A percentile compares a stretch with the other conserved stretches of the same genome.
phyloP scores from a whole-genome alignment of 2,888 invertebrate genomes.

The Agrotis clavis region DNA sequence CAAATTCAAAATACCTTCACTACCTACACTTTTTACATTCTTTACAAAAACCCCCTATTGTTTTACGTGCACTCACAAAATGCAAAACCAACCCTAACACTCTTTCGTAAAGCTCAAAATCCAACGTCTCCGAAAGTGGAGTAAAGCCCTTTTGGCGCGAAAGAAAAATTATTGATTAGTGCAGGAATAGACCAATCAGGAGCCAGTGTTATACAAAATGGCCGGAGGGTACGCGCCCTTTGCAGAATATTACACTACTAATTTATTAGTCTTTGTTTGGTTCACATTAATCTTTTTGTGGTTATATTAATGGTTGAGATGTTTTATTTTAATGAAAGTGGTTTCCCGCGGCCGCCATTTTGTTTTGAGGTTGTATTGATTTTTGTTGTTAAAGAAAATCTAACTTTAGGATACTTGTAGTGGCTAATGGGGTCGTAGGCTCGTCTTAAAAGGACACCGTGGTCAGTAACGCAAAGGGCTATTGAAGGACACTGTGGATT shows the following conservation, averaged over 20 bases:
- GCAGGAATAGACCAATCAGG: slow-evolving; percentile 82
- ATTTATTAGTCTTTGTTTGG: slow-evolving; percentile 90
- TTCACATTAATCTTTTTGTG: slow-evolving; percentile 89
- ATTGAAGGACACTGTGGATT: too few relatives aligned
- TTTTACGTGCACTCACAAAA: slow-evolving; percentile 17
- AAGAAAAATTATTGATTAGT: slow-evolving; percentile 84
- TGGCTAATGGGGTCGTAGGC: too few relatives aligned
- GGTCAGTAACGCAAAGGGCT: too few relatives aligned
- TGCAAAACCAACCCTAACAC: not conserved
- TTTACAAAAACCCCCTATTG: slow-evolving; percentile 35
- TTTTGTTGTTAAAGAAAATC: slow-evolving; percentile 6
- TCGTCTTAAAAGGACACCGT: too few relatives aligned
- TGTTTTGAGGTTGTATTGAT: slow-evolving; percentile 67
- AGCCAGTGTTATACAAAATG: slow-evolving; percentile 79
- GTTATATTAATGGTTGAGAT: slow-evolving; percentile 87
- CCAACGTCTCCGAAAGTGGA: not conserved
- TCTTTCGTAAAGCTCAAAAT: not conserved
- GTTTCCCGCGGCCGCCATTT: slow-evolving; percentile 78
- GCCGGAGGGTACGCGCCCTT: slow-evolving; percentile 85
- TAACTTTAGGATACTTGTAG: too few relatives aligned
- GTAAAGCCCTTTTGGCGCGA: slow-evolving; percentile 63
- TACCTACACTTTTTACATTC: slow-evolving; percentile 22
- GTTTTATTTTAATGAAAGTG: slow-evolving; percentile 90
- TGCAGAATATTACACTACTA: slow-evolving; percentile 84
- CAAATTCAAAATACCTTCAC: slow-evolving; percentile 1